Evolutionary conservation across 2,888 invertebrate genomes (phyloP).

Genomic region (Elysia crispata): DNA sequence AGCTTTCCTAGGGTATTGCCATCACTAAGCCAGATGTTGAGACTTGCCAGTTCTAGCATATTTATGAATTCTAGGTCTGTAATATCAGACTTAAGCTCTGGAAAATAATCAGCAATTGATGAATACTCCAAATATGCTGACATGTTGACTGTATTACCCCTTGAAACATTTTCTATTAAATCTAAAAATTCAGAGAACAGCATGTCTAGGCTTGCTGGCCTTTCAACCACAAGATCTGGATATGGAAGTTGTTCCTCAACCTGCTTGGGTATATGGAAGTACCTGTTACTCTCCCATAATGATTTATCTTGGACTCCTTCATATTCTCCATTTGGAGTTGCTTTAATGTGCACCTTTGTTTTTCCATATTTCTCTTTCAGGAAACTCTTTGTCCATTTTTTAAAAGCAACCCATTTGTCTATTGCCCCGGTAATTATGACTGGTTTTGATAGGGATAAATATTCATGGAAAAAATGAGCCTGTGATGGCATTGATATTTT

Average conservation of each 20-base stretch:
- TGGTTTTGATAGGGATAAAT: slow-evolving; percentile 70
- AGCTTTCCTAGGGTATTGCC: slow-evolving; percentile 76
- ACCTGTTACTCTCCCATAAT: slow-evolving; percentile 67
- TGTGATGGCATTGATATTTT: slow-evolving; percentile 56
- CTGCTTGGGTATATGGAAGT: slow-evolving; percentile 66
- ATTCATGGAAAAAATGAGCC: slow-evolving; percentile 68
- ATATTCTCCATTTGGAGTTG: slow-evolving; percentile 71
- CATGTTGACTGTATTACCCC: slow-evolving; percentile 58
- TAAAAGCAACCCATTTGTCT: slow-evolving; percentile 67
- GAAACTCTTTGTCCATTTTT: slow-evolving; percentile 71
- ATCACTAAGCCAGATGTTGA: slow-evolving; percentile 77
- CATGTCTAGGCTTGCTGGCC: slow-evolving; percentile 72
- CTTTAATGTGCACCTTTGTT: slow-evolving; percentile 68
- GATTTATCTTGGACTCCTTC: slow-evolving; percentile 73
- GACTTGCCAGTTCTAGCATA: slow-evolving; percentile 61
- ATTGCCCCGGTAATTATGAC: slow-evolving; percentile 69
- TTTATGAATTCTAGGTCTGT: slow-evolving; percentile 62
- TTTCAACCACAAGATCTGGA: slow-evolving; percentile 74
- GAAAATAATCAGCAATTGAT: slow-evolving; percentile 69
- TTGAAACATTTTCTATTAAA: slow-evolving; percentile 63
- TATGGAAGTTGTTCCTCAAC: slow-evolving; percentile 65
- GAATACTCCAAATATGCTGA: slow-evolving; percentile 76
- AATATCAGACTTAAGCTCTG: slow-evolving; percentile 68
- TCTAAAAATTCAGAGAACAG: slow-evolving; percentile 72
- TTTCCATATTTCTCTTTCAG: slow-evolving; percentile 63